phyloP scores from a whole-genome alignment of 2,888 invertebrate genomes.

The Galeopsomyia nigrocyanea region DNA sequence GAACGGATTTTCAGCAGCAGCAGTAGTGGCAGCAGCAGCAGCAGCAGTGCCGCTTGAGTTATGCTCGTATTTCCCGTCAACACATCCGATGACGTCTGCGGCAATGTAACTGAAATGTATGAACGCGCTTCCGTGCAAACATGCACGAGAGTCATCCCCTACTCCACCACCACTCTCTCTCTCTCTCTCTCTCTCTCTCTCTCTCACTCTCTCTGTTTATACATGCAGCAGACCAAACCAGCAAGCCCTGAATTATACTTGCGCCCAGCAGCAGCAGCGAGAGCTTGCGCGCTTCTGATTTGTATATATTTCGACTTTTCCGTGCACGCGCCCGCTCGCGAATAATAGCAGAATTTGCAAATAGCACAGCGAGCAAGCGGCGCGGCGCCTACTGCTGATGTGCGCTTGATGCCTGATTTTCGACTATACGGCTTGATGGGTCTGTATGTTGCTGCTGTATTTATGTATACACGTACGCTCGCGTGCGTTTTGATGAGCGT shows the following conservation, averaged over 20 bases:
- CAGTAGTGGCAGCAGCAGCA: conserved; percentile 61
- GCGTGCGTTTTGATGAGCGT: neutral
- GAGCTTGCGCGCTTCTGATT: conserved; percentile 24
- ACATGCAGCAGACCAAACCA: neutral
- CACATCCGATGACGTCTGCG: conserved; percentile 67
- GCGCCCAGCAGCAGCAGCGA: neutral
- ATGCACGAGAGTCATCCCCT: conserved; percentile 8
- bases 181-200: conserved; percentile 4
- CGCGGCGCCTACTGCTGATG: neutral
- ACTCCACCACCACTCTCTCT: neutral
- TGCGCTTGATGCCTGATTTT: conserved; percentile 25
- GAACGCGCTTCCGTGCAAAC: conserved; percentile 52
- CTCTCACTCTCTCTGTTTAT: neutral
- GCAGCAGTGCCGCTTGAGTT: conserved; percentile 64
- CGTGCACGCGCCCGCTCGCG: conserved; percentile 52
- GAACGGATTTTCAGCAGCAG: conserved; percentile 61
- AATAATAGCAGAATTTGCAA: conserved; percentile 22
- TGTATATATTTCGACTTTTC: conserved; percentile 32
- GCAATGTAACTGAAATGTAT: conserved; percentile 68
- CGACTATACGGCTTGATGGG: too few species aligned
- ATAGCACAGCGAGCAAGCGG: neutral
- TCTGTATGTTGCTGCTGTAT: too few species aligned
- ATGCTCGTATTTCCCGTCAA: conserved; percentile 68
- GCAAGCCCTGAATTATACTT: conserved; percentile 42
- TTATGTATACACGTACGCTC: conserved; percentile 21